These are phyloP conservation scores for Belgica antarctica DNA, from an alignment of 2,888 invertebrate genomes.

Conservation along the genomic window DNA sequence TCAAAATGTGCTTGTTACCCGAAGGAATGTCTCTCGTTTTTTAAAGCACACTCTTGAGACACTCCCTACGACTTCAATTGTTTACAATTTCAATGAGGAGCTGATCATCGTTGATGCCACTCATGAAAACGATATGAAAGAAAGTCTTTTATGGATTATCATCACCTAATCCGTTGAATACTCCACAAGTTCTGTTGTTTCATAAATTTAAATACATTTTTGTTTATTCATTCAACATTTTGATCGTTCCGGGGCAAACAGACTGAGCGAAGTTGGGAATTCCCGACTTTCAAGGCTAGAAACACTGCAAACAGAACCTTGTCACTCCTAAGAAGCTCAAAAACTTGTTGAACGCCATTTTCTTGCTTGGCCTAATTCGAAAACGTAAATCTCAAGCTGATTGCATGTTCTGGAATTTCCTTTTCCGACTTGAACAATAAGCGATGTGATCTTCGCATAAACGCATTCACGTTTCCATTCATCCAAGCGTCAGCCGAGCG, in stretches of 20 bases:
- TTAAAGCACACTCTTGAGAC: not conserved
- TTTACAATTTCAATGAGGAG: conserved; percentile 10
- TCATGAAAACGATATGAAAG: no score
- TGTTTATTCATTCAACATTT: conserved; percentile 1
- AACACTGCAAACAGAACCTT: no score
- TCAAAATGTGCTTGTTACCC: not conserved
- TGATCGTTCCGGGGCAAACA: no score
- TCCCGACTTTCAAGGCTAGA: no score
- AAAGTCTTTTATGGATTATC: not conserved
- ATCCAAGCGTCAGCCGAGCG: not conserved
- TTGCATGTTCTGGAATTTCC: conserved; percentile 8
- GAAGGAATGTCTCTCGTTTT: conserved; percentile 1
- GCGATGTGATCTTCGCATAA: conserved; percentile 7
- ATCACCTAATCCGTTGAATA: no score
- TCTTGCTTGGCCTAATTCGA: no score
- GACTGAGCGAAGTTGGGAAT: no score
- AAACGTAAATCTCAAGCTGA: not conserved
- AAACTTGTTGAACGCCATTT: no score
- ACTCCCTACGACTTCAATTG: conserved; percentile 23
- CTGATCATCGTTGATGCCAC: conserved; percentile 1
- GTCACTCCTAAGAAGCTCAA: no score
- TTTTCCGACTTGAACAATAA: not conserved
- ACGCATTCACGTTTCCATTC: not conserved
- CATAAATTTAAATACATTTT: no score
- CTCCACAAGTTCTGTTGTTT: no score